Conservation (phyloP, 37 sponge, comb jelly and placozoan genomes). For the Cladorhizidae sp. region DNA sequence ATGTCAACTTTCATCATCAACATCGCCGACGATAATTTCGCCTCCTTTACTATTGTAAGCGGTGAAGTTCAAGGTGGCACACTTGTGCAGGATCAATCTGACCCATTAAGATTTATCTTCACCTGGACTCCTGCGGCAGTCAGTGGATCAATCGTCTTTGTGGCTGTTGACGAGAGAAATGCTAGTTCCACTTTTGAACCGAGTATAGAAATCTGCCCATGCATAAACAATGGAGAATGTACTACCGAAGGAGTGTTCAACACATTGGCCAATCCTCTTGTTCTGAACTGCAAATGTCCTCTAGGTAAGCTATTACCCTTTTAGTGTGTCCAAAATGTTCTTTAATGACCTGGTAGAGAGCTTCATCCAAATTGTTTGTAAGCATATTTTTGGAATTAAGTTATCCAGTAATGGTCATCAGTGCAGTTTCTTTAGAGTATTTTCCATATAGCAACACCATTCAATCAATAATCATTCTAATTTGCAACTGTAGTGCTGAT, state of each 20-base stretch:
- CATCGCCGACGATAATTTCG: constrained; percentile 19
- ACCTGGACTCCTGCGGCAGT: constrained; percentile 4
- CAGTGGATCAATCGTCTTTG: constrained; percentile 13
- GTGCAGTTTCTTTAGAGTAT: too few relatives aligned
- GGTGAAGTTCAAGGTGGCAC: not conserved
- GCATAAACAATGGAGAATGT: constrained; percentile 61
- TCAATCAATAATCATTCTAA: too few relatives aligned
- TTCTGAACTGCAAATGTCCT: constrained; percentile 45
- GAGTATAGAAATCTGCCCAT: constrained; percentile 50
- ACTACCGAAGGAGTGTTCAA: constrained; percentile 39
- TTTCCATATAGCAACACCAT: too few relatives aligned
- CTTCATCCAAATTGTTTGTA: too few relatives aligned
- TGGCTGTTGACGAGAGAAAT: constrained; percentile 34
- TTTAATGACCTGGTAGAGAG: too few relatives aligned
- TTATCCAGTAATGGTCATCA: not conserved
- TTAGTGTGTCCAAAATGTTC: too few relatives aligned
- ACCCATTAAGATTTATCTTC: constrained; percentile 14
- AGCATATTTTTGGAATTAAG: too few relatives aligned
- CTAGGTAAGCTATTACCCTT: too few relatives aligned
- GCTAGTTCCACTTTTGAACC: constrained; percentile 18
- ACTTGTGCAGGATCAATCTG: not conserved
- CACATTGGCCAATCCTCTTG: constrained; percentile 1
- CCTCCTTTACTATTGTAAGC: constrained; percentile 7
- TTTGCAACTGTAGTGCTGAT: too few relatives aligned
- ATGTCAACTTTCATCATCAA: constrained; percentile 29